Evolutionary conservation across 92 coral and sea anemone genomes (phyloP).

Genomic region (Virgularia gustaviana): DNA sequence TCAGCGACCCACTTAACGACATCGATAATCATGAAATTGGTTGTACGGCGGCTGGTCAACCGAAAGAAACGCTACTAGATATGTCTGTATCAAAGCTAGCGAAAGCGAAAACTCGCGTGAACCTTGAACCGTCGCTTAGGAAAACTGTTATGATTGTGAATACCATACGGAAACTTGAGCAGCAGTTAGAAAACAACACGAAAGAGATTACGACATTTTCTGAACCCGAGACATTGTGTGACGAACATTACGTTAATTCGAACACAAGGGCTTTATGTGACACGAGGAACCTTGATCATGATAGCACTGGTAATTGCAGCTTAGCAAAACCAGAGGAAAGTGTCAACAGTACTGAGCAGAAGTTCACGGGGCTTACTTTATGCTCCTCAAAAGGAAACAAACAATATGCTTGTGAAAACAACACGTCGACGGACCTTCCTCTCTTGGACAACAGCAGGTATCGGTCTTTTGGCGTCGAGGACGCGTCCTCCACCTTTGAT

Average conservation of each 20-base stretch:
- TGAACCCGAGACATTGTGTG: neutral
- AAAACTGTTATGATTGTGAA: conserved; percentile 94
- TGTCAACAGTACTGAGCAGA: neutral
- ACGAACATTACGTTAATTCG: conserved; percentile 4
- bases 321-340: neutral
- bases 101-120: conserved; percentile 59
- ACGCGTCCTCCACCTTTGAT: conserved; percentile 28
- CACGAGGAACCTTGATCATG: neutral
- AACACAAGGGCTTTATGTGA: conserved; percentile 12
- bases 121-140: conserved; percentile 77
- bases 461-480: neutral
- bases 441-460: conserved; percentile 31
- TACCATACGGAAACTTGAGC: conserved; percentile 78
- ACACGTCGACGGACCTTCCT: conserved; percentile 7
- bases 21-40: no score
- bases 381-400: neutral
- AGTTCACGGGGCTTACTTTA: neutral
- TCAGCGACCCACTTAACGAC: neutral
- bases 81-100: conserved; percentile 93
- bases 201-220: conserved; percentile 11
- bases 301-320: neutral
- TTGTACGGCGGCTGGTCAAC: conserved; percentile 54
- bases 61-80: conserved; percentile 90
- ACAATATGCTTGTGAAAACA: conserved; percentile 27
- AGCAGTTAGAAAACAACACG: conserved; percentile 80